phyloP scores from a whole-genome alignment of 2,888 invertebrate genomes.

The Andrena bicolor region DNA sequence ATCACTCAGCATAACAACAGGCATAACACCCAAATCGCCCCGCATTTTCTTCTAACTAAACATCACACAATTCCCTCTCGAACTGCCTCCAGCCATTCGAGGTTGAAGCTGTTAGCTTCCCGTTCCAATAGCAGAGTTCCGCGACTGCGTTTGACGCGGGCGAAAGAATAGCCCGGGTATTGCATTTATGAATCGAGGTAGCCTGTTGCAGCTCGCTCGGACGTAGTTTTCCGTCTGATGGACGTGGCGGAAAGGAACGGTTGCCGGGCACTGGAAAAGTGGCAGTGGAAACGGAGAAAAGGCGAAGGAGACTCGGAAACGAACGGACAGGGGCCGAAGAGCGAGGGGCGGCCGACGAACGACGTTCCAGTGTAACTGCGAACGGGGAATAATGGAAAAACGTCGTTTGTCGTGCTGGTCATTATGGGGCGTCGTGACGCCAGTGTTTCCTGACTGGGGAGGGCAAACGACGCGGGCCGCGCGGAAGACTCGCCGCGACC shows the following conservation, averaged over 20 bases:
- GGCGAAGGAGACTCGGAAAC: neutral
- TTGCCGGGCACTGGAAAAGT: neutral
- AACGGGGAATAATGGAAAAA: slow-evolving; percentile 53
- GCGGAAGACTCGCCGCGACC: slow-evolving; percentile 32
- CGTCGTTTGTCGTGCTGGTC: slow-evolving; percentile 45
- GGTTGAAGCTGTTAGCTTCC: no score
- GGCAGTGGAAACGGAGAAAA: neutral
- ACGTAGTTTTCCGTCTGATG: slow-evolving; percentile 9
- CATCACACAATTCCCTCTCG: no score
- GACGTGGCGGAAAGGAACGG: neutral
- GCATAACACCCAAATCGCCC: no score
- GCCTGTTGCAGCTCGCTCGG: slow-evolving; percentile 44
- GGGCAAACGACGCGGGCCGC: slow-evolving; percentile 15
- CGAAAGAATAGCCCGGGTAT: slow-evolving; percentile 18
- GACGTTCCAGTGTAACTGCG: neutral
- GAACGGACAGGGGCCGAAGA: neutral
- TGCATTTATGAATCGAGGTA: slow-evolving; percentile 42
- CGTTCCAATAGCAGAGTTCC: slow-evolving; percentile 2
- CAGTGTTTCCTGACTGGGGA: neutral
- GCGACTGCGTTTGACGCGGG: slow-evolving; percentile 38
- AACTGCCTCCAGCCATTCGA: no score
- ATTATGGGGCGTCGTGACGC: slow-evolving; percentile 44
- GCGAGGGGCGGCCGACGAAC: neutral
- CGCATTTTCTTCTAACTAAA: no score
- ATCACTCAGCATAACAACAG: no score